Conservation (phyloP, 2,888 invertebrate genomes). For the Acleris holmiana region DNA sequence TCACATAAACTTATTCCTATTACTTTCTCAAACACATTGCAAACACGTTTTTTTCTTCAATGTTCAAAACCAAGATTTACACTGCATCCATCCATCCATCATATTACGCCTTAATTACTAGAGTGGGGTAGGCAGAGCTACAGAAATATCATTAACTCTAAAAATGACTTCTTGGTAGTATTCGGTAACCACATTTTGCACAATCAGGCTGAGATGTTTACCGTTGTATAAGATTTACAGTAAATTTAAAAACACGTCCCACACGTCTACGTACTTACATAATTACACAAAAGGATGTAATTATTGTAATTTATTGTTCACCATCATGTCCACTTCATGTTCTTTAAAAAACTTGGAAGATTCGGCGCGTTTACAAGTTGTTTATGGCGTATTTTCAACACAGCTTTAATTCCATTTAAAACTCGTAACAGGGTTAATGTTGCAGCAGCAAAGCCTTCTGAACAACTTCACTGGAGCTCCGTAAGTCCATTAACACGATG, state of each 20-base stretch:
- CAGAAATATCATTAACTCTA: no score
- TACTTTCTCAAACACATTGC: no score
- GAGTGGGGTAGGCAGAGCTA: no score
- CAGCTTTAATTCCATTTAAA: slow-evolving; percentile 46
- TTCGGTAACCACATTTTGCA: no score
- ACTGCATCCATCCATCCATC: no score
- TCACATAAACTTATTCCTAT: no score
- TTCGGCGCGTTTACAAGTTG: slow-evolving; percentile 26
- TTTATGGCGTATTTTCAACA: slow-evolving; percentile 31
- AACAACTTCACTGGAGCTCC: slow-evolving; percentile 59
- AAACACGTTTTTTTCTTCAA: no score
- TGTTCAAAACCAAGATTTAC: no score
- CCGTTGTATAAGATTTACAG: no score
- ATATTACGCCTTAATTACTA: no score
- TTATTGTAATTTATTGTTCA: slow-evolving; percentile 1
- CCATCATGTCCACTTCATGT: slow-evolving; percentile 14
- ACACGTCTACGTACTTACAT: background rate
- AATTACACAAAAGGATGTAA: background rate
- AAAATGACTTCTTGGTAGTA: no score
- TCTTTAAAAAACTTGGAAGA: slow-evolving; percentile 18
- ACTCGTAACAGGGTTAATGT: slow-evolving; percentile 53
- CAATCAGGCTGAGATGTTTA: no score
- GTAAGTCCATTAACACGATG: slow-evolving; percentile 68
- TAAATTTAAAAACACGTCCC: background rate
- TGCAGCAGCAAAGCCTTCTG: slow-evolving; percentile 51